phyloP scores from a whole-genome alignment of 2,113 vertebrate genomes.

The Coracopsis vasa region DNA sequence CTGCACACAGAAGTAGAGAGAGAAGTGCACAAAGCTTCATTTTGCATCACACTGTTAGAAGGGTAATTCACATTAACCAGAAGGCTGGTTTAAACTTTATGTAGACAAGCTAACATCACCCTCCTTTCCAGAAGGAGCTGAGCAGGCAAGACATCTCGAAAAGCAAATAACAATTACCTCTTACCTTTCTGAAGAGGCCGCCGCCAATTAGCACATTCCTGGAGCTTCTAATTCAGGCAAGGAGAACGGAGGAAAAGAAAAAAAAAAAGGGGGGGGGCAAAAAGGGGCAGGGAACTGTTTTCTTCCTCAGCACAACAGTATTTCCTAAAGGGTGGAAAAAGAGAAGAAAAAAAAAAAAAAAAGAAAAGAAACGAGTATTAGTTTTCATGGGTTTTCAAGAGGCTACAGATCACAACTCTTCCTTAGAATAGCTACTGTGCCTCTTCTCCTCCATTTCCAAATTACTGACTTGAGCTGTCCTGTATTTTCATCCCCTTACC shows the following conservation, averaged over 20 bases:
- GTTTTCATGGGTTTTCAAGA: background rate
- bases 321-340: background rate
- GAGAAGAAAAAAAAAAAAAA: background rate
- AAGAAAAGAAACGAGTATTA: background rate
- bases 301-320: background rate
- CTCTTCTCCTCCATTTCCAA: background rate
- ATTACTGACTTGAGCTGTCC: background rate
- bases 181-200: constrained; percentile 63
- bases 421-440: background rate
- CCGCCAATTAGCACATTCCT: constrained; percentile 59
- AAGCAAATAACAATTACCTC: constrained; percentile 41
- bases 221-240: constrained; percentile 42
- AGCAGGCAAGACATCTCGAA: constrained; percentile 19
- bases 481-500: background rate
- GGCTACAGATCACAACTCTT: background rate
- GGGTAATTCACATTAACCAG: background rate
- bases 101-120: background rate
- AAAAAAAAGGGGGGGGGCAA: fast-evolving
- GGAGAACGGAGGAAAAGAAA: background rate
- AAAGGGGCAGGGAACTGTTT: background rate
- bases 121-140: background rate
- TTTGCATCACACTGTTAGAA: background rate
- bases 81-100: background rate
- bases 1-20: background rate
- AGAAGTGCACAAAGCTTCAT: background rate